These are phyloP conservation scores for honey bee (Apis mellifera) DNA, from an alignment of 1,140 invertebrate species.

Conservation along the genomic window Amel_HAv3.1 CM009938.2:1126501-1127000, in stretches of 20 bases:
- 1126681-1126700: slow-evolving; percentile 62
- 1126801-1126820: slow-evolving; percentile 56
- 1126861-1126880: neutral
- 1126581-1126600: slow-evolving; percentile 29
- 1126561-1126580: neutral
- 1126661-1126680: slow-evolving; percentile 31
- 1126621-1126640: slow-evolving; percentile 13
- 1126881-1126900: neutral
- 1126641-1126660: neutral
- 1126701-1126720: slow-evolving; percentile 38
- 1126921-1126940: too few species aligned
- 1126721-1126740: slow-evolving; percentile 16
- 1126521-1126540: neutral
- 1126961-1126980: too few species aligned
- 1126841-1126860: neutral
- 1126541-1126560: neutral
- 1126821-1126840: slow-evolving; percentile 3
- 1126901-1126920: too few species aligned
- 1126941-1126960: too few species aligned
- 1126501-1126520: neutral
- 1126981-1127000: too few species aligned
- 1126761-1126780: slow-evolving; percentile 68
- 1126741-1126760: slow-evolving; percentile 57
- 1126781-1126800: slow-evolving; percentile 64
- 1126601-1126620: slow-evolving; percentile 34